These are phyloP conservation scores for Apeira syringaria DNA, from an alignment of 2,888 invertebrate genomes.

Conservation along the genomic window DNA sequence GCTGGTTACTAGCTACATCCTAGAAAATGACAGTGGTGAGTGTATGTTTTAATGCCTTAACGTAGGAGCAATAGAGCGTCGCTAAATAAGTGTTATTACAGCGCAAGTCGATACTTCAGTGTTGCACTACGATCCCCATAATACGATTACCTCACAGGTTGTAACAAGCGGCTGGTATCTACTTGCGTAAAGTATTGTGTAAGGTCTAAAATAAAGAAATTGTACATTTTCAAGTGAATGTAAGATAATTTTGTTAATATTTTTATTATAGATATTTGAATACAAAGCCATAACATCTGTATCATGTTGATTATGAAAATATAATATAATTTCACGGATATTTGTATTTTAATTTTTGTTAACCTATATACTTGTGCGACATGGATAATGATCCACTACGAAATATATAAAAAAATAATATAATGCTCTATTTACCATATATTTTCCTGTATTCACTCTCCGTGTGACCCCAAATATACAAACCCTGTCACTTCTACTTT, in stretches of 20 bases:
- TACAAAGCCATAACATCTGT: slow-evolving; percentile 83
- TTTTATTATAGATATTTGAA: slow-evolving; percentile 81
- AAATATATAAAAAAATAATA: too few relatives aligned
- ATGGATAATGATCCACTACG: too few relatives aligned
- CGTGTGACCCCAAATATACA: too few relatives aligned
- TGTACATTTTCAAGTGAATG: slow-evolving; percentile 82
- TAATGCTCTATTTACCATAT: too few relatives aligned
- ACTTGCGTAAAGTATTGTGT: slow-evolving; percentile 71
- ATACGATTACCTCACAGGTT: slow-evolving; percentile 1
- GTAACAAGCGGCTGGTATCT: slow-evolving; percentile 15
- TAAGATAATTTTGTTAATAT: slow-evolving; percentile 83
- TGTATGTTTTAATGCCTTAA: slow-evolving; percentile 59
- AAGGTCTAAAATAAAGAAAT: slow-evolving; percentile 63
- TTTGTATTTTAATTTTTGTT: slow-evolving; percentile 23
- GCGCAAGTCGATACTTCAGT: slow-evolving; percentile 46
- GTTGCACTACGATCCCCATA: slow-evolving; percentile 29
- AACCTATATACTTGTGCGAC: too few relatives aligned
- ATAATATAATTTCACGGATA: slow-evolving; percentile 69
- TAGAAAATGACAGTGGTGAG: slow-evolving; percentile 44
- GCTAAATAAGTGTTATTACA: slow-evolving; percentile 61
- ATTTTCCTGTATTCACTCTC: too few relatives aligned
- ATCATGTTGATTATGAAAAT: slow-evolving; percentile 81
- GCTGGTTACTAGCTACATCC: slow-evolving; percentile 52
- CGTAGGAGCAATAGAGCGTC: slow-evolving; percentile 58
- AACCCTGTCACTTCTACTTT: too few relatives aligned